Evolutionary conservation across 2,888 invertebrate species (phyloP).

Genomic region (Synergus umbraculus): DNA sequence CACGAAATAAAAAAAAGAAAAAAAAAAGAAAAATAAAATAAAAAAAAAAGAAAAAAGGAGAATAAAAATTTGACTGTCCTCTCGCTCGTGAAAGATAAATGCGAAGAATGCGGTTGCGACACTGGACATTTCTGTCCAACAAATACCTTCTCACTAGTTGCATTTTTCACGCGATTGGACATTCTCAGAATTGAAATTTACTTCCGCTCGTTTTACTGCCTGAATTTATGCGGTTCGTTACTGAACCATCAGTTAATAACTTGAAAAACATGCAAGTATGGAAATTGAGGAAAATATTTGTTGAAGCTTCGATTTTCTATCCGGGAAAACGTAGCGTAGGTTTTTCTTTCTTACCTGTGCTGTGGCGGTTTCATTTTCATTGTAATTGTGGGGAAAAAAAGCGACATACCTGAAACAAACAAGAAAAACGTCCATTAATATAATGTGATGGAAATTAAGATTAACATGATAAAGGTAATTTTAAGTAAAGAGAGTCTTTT

Average conservation of each 20-base stretch:
- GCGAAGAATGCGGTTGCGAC: background rate
- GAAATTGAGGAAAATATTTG: too few relatives aligned
- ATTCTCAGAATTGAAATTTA: background rate
- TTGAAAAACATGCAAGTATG: background rate
- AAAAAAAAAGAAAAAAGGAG: background rate
- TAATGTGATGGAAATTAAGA: background rate
- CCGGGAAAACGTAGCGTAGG: too few relatives aligned
- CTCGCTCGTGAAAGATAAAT: conserved; percentile 8
- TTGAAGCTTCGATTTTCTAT: too few relatives aligned
- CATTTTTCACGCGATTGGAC: conserved; percentile 8
- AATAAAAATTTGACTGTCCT: conserved; percentile 17
- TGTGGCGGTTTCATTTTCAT: background rate
- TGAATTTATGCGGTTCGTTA: background rate
- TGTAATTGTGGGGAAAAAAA: background rate
- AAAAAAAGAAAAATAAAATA: background rate
- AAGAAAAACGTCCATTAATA: background rate
- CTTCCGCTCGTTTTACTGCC: background rate
- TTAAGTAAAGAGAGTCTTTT: background rate
- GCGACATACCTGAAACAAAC: conserved; percentile 11
- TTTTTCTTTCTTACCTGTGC: background rate
- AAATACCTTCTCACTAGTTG: background rate
- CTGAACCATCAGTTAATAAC: background rate
- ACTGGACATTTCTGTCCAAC: background rate
- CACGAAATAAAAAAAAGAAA: conserved; percentile 10
- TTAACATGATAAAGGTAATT: background rate